phyloP scores from a whole-genome alignment of 2,113 vertebrate genomes.

The Solea solea region DNA sequence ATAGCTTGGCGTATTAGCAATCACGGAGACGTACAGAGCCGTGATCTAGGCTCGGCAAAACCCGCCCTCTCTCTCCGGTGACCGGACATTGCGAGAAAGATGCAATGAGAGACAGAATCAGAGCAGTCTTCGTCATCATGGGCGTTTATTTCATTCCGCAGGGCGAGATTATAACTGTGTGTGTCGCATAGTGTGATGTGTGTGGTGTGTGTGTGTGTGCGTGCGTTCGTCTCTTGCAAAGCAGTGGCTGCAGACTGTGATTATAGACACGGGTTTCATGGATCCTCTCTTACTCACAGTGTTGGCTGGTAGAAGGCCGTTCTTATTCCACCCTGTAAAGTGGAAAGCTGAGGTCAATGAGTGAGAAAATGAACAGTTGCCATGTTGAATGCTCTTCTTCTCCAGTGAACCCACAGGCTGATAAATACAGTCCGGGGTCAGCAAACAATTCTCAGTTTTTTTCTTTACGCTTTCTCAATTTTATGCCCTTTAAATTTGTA shows the following conservation, averaged over 20 bases:
- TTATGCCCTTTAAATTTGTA: background rate
- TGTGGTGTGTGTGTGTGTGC: too few species aligned
- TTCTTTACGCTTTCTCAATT: too few species aligned
- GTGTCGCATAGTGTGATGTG: too few species aligned
- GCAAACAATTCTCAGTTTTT: background rate
- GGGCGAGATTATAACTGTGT: background rate
- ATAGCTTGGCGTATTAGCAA: constrained; percentile 37
- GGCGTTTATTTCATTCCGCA: constrained; percentile 12
- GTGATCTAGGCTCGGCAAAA: background rate
- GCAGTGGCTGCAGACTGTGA: constrained; percentile 11
- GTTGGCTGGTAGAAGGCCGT: constrained; percentile 35
- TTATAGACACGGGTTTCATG: constrained; percentile 14
- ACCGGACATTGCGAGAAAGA: background rate
- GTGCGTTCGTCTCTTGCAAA: constrained; percentile 18
- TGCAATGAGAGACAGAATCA: background rate
- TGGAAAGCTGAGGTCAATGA: constrained; percentile 70
- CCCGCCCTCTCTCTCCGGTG: background rate
- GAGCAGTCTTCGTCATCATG: background rate
- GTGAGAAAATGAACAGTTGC: constrained; percentile 75
- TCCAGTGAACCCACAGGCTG: constrained; percentile 52
- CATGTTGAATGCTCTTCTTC: constrained; percentile 54
- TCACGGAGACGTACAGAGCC: constrained; percentile 5
- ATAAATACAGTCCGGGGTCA: constrained; percentile 41
- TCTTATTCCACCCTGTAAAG: constrained; percentile 63
- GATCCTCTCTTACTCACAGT: constrained; percentile 14